phyloP scores from a whole-genome alignment of 2,113 vertebrate species.

The Elephantulus edwardii region DNA sequence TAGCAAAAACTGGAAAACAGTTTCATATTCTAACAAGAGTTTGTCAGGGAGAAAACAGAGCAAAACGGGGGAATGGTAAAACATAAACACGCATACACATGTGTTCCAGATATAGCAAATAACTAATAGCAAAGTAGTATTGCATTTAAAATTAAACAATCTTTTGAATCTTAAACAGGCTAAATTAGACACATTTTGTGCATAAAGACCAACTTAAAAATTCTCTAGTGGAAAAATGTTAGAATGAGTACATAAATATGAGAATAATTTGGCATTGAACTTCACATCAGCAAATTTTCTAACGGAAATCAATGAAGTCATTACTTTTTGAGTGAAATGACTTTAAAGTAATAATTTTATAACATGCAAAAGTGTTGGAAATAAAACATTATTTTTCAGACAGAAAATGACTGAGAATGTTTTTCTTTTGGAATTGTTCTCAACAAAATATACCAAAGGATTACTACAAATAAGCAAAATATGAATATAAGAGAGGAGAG shows the following conservation, averaged over 20 bases:
- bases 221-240: background rate
- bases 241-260: background rate
- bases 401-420: background rate
- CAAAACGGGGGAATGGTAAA: too few species aligned
- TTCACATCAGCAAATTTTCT: background rate
- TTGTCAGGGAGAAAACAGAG: too few species aligned
- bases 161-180: constrained; percentile 42
- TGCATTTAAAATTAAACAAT: constrained; percentile 46
- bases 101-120: too few species aligned
- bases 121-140: background rate
- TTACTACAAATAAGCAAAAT: constrained; percentile 8
- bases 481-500: background rate
- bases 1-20: too few species aligned
- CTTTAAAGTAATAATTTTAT: constrained; percentile 27
- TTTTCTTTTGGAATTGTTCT: background rate
- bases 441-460: background rate
- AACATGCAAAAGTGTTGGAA: background rate
- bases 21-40: too few species aligned
- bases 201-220: constrained; percentile 12
- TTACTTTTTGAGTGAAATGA: constrained; percentile 24
- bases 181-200: constrained; percentile 40
- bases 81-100: too few species aligned
- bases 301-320: background rate
- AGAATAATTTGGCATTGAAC: constrained; percentile 8
- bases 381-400: constrained; percentile 43